A percentile compares a stretch with the other conserved stretches of the same genome.
phyloP scores from a whole-genome alignment of 2,888 invertebrate genomes.

The Sericinus montela region DNA sequence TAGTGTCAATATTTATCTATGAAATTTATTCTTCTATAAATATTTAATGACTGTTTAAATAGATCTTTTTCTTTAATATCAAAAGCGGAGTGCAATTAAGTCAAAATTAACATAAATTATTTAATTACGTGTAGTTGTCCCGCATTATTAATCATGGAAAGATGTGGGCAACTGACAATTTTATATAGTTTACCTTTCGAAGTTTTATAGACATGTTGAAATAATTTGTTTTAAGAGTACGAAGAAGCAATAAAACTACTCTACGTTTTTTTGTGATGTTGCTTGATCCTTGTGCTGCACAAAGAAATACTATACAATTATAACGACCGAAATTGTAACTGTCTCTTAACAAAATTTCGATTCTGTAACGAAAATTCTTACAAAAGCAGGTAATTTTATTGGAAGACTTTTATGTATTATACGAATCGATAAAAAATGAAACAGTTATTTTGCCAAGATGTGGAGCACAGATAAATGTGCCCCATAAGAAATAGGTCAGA shows the following conservation, averaged over 20 bases:
- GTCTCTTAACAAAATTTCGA: slow-evolving; percentile 67
- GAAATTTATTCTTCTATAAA: no score
- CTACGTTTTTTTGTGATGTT: slow-evolving; percentile 40
- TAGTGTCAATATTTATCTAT: no score
- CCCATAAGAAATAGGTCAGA: slow-evolving; percentile 73
- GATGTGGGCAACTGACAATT: not conserved
- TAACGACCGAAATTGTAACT: slow-evolving; percentile 78
- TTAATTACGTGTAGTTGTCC: not conserved
- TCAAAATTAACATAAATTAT: not conserved
- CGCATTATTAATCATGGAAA: not conserved
- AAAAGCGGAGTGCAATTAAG: not conserved
- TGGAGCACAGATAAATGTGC: slow-evolving; percentile 45
- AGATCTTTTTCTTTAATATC: not conserved
- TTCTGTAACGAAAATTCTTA: slow-evolving; percentile 50
- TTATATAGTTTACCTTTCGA: not conserved
- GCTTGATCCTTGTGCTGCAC: slow-evolving; percentile 45
- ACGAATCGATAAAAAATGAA: slow-evolving; percentile 47
- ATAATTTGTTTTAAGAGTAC: not conserved
- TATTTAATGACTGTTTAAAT: not conserved
- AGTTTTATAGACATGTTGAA: not conserved
- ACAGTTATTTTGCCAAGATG: slow-evolving; percentile 58
- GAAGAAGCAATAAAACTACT: slow-evolving; percentile 25
- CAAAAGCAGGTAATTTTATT: slow-evolving; percentile 75
- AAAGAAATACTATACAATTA: slow-evolving; percentile 78
- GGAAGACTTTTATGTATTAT: slow-evolving; percentile 52